Evolutionary conservation across 2,797 vertebrate genomes (phyloP).

Genomic region (Oreochromis mossambicus): DNA sequence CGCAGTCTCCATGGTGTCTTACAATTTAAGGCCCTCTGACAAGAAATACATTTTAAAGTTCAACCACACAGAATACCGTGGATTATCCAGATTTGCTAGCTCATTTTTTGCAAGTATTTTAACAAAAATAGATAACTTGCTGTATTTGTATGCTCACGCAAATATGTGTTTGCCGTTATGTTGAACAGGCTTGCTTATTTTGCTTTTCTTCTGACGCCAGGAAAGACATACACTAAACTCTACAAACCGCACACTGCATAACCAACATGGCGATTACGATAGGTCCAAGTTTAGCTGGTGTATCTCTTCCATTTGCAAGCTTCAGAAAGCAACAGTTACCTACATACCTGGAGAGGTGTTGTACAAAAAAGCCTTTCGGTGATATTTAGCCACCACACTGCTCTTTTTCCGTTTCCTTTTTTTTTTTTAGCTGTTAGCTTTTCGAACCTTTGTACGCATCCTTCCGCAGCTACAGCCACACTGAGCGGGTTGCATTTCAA

Average conservation of each 20-base stretch:
- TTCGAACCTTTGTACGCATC: background rate
- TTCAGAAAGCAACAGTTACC: background rate
- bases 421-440: background rate
- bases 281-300: background rate
- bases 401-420: background rate
- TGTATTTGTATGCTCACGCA: background rate
- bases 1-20: constrained; percentile 78
- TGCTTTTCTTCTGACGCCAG: background rate
- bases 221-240: background rate
- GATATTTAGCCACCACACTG: background rate
- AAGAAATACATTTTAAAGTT: background rate
- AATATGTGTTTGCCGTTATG: background rate
- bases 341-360: background rate
- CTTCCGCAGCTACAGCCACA: background rate
- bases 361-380: background rate
- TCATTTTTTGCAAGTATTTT: background rate
- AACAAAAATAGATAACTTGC: background rate
- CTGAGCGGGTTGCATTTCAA: constrained; percentile 72
- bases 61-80: background rate
- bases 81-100: background rate
- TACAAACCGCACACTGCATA: background rate
- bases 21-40: background rate
- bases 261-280: background rate
- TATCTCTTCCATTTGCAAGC: background rate
- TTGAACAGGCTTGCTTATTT: background rate